Base-by-base conservation (phyloP, 2,113 vertebrate genomes). In the Machaerirhynchus nigripectus region DNA sequence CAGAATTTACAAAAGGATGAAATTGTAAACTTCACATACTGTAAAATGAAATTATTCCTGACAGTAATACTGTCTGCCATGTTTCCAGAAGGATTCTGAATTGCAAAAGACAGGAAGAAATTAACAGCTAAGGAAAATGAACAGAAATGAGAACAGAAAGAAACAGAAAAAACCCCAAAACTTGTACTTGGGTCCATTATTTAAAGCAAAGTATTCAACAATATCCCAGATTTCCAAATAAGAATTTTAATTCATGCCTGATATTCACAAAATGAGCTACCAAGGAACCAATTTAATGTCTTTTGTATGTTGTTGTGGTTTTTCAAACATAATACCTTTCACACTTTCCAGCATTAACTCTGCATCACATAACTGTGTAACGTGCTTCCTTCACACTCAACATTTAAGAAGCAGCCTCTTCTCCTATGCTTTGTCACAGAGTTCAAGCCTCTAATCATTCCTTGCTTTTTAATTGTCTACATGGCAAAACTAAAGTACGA, bases 251-350 rank as follows among this genome's bases (percentile, higher is more conserved):
- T 75, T 68, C 5, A 79, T 50, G 12, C 35, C 59, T 11, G 15
- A 10, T 44, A 80, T 21, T 31, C 15, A 77, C 12, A 53, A 86
- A 87, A 84, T 31, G 7, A 90, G 15, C 30, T 79, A 90, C 4
- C 30, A 52, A 71, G 11, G 9, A 85, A 68, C 10, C 15, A 57
- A 10, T 65, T 42, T 70, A 84, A 23, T n/a, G 52, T 40, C 33
- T 84, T 46, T 39, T 17, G 10, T 52, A 56, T 3, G 13, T 2
- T 15, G 3, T 6, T n/a, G 3, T 19, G 11, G 0, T 11, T 73
- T 50, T 69, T 24, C 5, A 42, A 86, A 55, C 4, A 4, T 33
- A 53, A 8, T 27, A 82, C 2, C 9, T 90, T 81, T 75, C n/a
- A 64, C 3, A 35, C 6, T 77, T 75, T 40, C 20, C 46, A 78